These are phyloP conservation scores for Timandra comae DNA, from an alignment of 2,888 invertebrate genomes.

Conservation along the genomic window DNA sequence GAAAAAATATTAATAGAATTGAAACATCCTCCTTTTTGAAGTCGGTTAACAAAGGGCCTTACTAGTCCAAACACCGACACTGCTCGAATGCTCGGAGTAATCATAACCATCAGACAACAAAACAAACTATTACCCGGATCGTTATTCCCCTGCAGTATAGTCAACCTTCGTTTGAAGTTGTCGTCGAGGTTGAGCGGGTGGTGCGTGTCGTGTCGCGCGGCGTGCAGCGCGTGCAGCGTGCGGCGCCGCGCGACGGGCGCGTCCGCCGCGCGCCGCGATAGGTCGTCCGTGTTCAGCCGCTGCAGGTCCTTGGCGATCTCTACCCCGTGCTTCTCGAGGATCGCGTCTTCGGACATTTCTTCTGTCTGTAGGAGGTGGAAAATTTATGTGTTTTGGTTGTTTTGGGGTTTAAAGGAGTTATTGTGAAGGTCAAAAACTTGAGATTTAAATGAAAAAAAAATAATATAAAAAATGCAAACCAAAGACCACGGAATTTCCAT, in stretches of 20 bases:
- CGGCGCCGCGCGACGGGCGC: conserved; percentile 86
- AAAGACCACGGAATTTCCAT: no score
- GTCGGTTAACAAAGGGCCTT: no score
- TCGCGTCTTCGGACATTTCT: conserved; percentile 87
- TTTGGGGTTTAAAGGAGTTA: no score
- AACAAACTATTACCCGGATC: conserved; percentile 73
- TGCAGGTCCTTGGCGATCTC: conserved; percentile 93
- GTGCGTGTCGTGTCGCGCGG: conserved; percentile 86
- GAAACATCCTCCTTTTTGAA: no score
- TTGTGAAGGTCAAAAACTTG: not conserved
- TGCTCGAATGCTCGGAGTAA: no score
- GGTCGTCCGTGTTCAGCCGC: conserved; percentile 87
- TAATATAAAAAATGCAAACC: no score
- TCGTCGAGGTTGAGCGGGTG: conserved; percentile 94
- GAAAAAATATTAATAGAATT: no score
- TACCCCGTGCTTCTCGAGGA: conserved; percentile 91
- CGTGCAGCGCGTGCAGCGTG: conserved; percentile 92
- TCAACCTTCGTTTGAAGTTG: conserved; percentile 93
- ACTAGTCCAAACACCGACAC: no score
- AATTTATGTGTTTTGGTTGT: not conserved
- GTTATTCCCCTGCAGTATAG: conserved; percentile 83
- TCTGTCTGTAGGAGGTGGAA: conserved; percentile 76
- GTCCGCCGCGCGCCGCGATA: conserved; percentile 86
- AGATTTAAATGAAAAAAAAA: no score
- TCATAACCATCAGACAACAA: no score